Percentiles rank a stretch among this genome's conserved stretches.
These are phyloP conservation scores for Aproaerema taeniolella DNA, from an alignment of 2,888 invertebrate species.

Conservation along the genomic window DNA sequence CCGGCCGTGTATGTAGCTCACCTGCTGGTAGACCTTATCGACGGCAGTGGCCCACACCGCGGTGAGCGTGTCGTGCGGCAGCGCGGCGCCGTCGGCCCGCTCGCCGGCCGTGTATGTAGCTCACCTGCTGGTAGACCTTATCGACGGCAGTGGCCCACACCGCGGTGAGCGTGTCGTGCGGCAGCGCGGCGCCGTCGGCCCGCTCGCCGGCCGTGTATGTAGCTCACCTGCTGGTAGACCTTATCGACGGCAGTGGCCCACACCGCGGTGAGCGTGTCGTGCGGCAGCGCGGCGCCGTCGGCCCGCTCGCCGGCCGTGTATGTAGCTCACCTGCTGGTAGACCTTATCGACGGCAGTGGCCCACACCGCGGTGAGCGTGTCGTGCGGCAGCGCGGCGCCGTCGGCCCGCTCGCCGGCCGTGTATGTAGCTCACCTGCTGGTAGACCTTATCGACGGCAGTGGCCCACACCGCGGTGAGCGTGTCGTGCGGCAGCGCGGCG, in stretches of 20 bases:
- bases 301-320: no score
- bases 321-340: conserved; percentile 63
- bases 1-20: no score
- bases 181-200: conserved; percentile 55
- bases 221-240: conserved; percentile 66
- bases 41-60: conserved; percentile 75
- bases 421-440: conserved; percentile 53
- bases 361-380: conserved; percentile 53
- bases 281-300: conserved; percentile 54
- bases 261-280: conserved; percentile 44
- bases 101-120: no score
- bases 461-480: conserved; percentile 54
- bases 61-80: conserved; percentile 40
- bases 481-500: conserved; percentile 47
- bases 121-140: conserved; percentile 73
- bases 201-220: no score
- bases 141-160: conserved; percentile 79
- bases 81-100: conserved; percentile 56
- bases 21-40: conserved; percentile 79
- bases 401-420: conserved; percentile 61
- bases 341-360: conserved; percentile 80
- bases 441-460: conserved; percentile 82
- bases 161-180: conserved; percentile 43
- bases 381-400: conserved; percentile 50
- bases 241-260: conserved; percentile 80